phyloP scores from a whole-genome alignment of 30 jellyfish, hydroid and myxozoan genomes.

The Cassiopea andromeda region DNA sequence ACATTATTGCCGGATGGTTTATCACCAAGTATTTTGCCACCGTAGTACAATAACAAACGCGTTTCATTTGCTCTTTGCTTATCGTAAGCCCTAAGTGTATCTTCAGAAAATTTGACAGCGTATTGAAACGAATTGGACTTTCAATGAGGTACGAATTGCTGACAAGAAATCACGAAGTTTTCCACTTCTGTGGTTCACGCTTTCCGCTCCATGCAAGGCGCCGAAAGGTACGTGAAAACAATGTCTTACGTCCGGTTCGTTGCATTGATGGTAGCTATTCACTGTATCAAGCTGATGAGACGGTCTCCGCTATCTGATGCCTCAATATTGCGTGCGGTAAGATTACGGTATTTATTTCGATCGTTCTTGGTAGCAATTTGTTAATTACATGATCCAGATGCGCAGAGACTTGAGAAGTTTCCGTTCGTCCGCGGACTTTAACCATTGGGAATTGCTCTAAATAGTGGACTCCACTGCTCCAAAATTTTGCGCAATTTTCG shows the following conservation, averaged over 20 bases:
- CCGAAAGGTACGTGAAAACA: neutral
- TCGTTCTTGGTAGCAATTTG: neutral
- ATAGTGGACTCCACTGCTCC: neutral
- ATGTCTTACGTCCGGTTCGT: neutral
- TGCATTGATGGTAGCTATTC: neutral
- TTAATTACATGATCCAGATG: neutral
- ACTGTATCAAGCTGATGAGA: neutral
- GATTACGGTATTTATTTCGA: neutral
- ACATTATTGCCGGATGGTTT: no score
- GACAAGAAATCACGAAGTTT: no score
- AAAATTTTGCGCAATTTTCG: neutral
- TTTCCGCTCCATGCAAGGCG: neutral
- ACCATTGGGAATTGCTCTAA: neutral
- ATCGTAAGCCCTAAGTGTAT: no score
- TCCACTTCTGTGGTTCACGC: no score
- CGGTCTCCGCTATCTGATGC: neutral
- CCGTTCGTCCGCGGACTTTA: neutral
- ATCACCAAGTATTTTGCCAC: no score
- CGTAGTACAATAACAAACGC: no score
- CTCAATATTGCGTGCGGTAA: neutral
- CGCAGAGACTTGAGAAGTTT: neutral
- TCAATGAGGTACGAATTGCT: no score
- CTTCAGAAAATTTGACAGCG: no score
- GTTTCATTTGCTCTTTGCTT: no score
- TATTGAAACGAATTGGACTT: no score